Evolutionary conservation across 2,113 vertebrate species (phyloP), one percentile per base, ranked within the genome.

Genomic region (Callipepla californica): DNA sequence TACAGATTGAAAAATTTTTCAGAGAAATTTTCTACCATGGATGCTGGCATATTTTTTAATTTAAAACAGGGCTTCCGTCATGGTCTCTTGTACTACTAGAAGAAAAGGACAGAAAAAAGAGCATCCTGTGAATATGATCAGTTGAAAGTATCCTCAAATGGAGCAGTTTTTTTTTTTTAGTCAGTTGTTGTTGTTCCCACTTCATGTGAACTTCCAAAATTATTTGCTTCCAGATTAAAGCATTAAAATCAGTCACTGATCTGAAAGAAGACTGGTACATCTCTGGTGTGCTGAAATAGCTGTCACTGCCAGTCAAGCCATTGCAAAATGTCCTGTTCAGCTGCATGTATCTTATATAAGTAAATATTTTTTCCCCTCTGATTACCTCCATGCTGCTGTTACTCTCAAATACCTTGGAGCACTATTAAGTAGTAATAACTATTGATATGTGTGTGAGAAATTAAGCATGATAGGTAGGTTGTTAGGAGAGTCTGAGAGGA

Each of bases 321-420:
- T 47, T 74, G 80, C 59, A 78, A 73, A 94, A 70, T 13, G 63
- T 16, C 38, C 57, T 78, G 14, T 21, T 87, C 45, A 73, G 59
- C 45, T 74, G 19, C 1, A 1, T 73, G 7, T 22, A 69, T 81
- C 81, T 73, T 76, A 48, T 61, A 61, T 36, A 75, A 57, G 58
- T 34, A 30, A 81, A 68, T 87, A 88, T 78, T 96, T 47, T 25
- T 95, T 94, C 70, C 88, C 34, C 36, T 92, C 62, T 93, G 92
- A 84, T 94, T 95, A 86, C 30, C 34, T 81, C 6, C 5, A 48
- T 61, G 61, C 73, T 81, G 1, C 53, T 90, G 62, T 63, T 88
- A 44, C 34, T 93, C 69, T 80, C 57, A 44, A 75, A 63, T 58
- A 90, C 10, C 38, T 79, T 65, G 65, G 74, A 86, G 58, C 48